Evolutionary conservation across 2,888 invertebrate species (phyloP), one percentile per base, ranked within the genome.

Genomic region (Drosophila nigricruria): DNA sequence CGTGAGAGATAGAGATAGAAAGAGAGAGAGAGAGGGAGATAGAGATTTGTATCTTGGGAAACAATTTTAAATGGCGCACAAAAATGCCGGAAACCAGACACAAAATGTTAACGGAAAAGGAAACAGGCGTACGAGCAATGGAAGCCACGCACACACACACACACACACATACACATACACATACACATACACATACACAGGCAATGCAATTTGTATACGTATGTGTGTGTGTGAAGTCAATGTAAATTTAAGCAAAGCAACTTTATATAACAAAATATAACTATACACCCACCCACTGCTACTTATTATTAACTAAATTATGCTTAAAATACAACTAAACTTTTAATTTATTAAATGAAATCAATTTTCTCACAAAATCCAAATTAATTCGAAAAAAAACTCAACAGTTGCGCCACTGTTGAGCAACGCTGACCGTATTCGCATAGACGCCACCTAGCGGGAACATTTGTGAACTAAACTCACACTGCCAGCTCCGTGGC

Each of bases 31-130:
- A 12, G 53, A n/a, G n/a, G 1, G n/a, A 3, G 27, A n/a, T 50
- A 30, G 27, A 77, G 89, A 89, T 85, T 88, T 82, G 86, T 81
- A 83, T 87, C 85, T 74, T 64, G 77, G 82, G 89, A 85, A 85
- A 89, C 85, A 85, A 89, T 85, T 89, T 85, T 89, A 89, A 85
- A 79, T 79, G 73, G 85, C 84, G 77, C 54, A 89, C 85, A 89
- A 89, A 89, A 89, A 87, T 87, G 85, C 89, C 85, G 85, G 85
- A 85, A 89, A 84, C 89, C 89, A 89, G 84, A 83, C 88, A 87
- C 84, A 85, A 87, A 84, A 85, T 89, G 89, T 81, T 80, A 84
- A 84, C 89, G 85, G 85, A 85, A 89, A 75, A 81, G 89, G 84
- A 89, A 89, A 85, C 84, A 77, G 87, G 66, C 79, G 73, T 71